Percentiles rank a stretch among this genome's conserved stretches.
Conservation (phyloP, 2,888 invertebrate species). For the Sipunculus nudus region DNA sequence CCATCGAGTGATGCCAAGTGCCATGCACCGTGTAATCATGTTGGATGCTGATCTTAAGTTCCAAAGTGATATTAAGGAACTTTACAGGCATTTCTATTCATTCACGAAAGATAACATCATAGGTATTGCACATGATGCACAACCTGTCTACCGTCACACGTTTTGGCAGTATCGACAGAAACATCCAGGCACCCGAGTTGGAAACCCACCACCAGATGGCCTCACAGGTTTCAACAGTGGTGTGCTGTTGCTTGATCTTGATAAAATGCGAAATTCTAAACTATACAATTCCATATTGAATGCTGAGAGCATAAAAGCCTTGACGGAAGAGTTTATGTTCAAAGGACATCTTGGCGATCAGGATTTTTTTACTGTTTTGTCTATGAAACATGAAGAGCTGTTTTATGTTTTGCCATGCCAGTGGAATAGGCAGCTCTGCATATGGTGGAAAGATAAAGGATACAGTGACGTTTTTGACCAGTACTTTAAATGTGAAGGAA, state of each 20-base stretch:
- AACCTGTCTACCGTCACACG: constrained; percentile 82
- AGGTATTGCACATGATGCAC: constrained; percentile 74
- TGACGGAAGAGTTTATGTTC: constrained; percentile 66
- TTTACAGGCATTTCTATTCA: constrained; percentile 76
- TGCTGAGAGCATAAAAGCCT: constrained; percentile 44
- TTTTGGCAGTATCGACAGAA: constrained; percentile 75
- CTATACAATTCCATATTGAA: constrained; percentile 71
- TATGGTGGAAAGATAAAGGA: constrained; percentile 82
- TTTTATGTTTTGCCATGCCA: constrained; percentile 80
- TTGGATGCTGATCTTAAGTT: constrained; percentile 83
- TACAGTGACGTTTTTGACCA: constrained; percentile 77
- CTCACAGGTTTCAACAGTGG: constrained; percentile 84
- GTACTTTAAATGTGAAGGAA: constrained; percentile 74
- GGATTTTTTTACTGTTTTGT: constrained; percentile 80
- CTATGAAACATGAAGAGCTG: constrained; percentile 76
- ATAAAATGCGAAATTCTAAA: constrained; percentile 74
- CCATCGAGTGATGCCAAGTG: constrained; percentile 74
- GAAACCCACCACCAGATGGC: constrained; percentile 70
- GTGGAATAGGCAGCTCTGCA: constrained; percentile 84
- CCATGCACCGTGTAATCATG: constrained; percentile 75
- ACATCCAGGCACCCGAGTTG: constrained; percentile 74
- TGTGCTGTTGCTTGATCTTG: constrained; percentile 77
- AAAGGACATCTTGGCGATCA: constrained; percentile 80
- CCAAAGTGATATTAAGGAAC: constrained; percentile 73
- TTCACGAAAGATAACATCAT: constrained; percentile 75